Conservation (phyloP, 2,888 invertebrate species). For the Cylindroiulus punctatus region DNA sequence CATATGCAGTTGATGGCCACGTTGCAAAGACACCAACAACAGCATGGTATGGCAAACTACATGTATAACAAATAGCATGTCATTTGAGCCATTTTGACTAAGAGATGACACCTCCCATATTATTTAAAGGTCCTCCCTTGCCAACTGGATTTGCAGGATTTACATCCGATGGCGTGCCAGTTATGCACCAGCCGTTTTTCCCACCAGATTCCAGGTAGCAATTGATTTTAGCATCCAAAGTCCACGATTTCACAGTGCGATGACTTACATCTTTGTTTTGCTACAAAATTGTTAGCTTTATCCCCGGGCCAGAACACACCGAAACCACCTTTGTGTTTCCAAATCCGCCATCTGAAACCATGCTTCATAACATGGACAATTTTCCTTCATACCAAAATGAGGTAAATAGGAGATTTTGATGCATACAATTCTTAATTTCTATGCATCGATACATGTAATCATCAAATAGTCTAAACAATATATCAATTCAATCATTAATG, state of each 20-base stretch:
- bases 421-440: no score
- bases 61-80: no score
- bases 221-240: background rate
- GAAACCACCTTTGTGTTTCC: slow-evolving; percentile 56
- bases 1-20: slow-evolving; percentile 17
- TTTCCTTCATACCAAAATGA: background rate
- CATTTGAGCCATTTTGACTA: no score
- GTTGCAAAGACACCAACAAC: background rate
- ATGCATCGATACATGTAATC: no score
- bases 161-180: background rate
- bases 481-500: background rate
- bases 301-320: background rate
- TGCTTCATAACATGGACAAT: background rate
- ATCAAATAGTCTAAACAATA: background rate
- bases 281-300: no score
- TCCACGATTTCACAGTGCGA: no score
- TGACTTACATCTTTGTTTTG: no score
- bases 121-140: slow-evolving; percentile 49
- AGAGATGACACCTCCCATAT: no score
- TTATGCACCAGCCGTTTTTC: slow-evolving; percentile 49
- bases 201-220: background rate
- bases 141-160: background rate
- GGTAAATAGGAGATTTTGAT: no score
- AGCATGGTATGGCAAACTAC: no score
- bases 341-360: slow-evolving; percentile 48